phyloP scores from a whole-genome alignment of 2,888 invertebrate species.

The Sphaerophoria taeniata region DNA sequence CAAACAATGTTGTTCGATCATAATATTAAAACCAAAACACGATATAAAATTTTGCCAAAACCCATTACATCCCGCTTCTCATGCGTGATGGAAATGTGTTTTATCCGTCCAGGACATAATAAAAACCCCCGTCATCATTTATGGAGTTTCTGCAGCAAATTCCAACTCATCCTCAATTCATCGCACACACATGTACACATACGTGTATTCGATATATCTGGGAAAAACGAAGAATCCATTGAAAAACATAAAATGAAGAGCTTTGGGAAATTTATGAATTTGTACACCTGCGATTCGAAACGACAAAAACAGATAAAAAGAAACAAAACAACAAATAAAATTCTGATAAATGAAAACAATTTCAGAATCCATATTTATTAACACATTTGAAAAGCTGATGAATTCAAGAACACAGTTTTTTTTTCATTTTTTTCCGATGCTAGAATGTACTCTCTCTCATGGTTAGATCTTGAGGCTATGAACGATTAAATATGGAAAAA shows the following conservation, averaged over 20 bases:
- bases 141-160: neutral
- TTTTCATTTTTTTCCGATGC: neutral
- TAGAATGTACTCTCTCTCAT: neutral
- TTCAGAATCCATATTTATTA: constrained; percentile 63
- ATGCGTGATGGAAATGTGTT: constrained; percentile 28
- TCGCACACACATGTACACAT: constrained; percentile 16
- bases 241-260: constrained; percentile 42
- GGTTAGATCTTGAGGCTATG: constrained; percentile 31
- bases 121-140: neutral
- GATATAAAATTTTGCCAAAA: constrained; percentile 20
- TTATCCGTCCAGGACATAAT: constrained; percentile 2
- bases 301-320: constrained; percentile 21
- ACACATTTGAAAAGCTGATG: constrained; percentile 49
- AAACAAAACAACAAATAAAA: constrained; percentile 14
- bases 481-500: constrained; percentile 39
- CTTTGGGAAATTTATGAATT: constrained; percentile 66
- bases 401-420: constrained; percentile 17
- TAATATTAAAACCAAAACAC: constrained; percentile 25
- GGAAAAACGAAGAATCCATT: constrained; percentile 21
- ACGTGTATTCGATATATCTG: neutral
- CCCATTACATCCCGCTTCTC: constrained; percentile 35
- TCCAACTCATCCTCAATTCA: constrained; percentile 19
- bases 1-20: neutral
- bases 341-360: constrained; percentile 50
- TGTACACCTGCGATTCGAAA: constrained; percentile 49